A percentile compares a stretch with the other conserved stretches of the same genome.
These are phyloP conservation scores for Anorthoa munda DNA, from an alignment of 2,888 invertebrate species.

Conservation along the genomic window DNA sequence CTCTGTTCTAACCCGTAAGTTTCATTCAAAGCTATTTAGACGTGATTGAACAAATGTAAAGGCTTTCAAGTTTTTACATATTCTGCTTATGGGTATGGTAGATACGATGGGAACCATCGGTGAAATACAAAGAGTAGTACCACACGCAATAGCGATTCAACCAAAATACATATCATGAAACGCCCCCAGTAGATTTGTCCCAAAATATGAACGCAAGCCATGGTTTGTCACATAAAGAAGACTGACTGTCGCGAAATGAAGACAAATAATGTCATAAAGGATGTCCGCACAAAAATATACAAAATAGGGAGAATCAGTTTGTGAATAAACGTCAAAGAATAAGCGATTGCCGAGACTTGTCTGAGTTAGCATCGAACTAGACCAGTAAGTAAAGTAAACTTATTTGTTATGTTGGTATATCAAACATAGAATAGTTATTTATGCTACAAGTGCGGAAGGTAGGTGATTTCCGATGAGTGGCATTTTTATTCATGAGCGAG, in stretches of 20 bases:
- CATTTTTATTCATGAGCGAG: too few species aligned
- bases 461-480: too few species aligned
- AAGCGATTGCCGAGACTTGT: slow-evolving; percentile 22
- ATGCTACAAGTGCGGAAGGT: too few species aligned
- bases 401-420: background rate
- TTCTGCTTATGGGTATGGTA: too few species aligned
- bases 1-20: too few species aligned
- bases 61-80: too few species aligned
- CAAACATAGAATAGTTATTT: too few species aligned
- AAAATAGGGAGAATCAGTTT: slow-evolving; percentile 31
- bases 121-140: background rate
- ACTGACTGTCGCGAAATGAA: slow-evolving; percentile 16
- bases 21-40: too few species aligned
- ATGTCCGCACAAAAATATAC: slow-evolving; percentile 24
- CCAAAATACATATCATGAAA: background rate
- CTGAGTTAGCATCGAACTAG: slow-evolving; percentile 3
- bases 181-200: slow-evolving; percentile 3
- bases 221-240: slow-evolving; percentile 6
- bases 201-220: slow-evolving; percentile 1
- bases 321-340: slow-evolving; percentile 39
- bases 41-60: too few species aligned
- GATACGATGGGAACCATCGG: too few species aligned
- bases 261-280: slow-evolving; percentile 30
- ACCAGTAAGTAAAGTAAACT: slow-evolving; percentile 15
- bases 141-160: background rate